Evolutionary conservation across 2,888 invertebrate genomes (phyloP).

Genomic region (Norana najaformis): DNA sequence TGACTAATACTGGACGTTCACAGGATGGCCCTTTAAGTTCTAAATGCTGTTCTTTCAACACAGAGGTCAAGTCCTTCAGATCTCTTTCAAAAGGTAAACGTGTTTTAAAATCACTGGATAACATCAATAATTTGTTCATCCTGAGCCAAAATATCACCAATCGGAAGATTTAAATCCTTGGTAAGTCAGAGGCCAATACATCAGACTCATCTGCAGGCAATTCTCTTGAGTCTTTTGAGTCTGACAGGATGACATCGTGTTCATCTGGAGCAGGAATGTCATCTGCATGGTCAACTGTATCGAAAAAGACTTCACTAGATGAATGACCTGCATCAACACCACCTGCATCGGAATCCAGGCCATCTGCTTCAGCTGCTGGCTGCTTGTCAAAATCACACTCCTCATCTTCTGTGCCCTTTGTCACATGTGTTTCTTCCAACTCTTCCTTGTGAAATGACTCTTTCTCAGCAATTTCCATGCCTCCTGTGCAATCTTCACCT

Average conservation of each 20-base stretch:
- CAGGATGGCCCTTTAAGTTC: not conserved
- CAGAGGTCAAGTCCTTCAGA: not conserved
- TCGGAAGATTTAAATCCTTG: not conserved
- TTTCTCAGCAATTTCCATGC: not conserved
- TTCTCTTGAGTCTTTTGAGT: not conserved
- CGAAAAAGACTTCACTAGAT: not conserved
- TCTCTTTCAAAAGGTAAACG: too few relatives aligned
- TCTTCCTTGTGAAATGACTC: not conserved
- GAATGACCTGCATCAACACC: not conserved
- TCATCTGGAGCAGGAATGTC: not conserved
- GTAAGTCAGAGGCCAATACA: not conserved
- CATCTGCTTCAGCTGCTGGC: not conserved
- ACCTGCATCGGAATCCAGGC: not conserved
- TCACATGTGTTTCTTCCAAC: not conserved
- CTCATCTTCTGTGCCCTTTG: not conserved
- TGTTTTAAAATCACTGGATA: constrained; percentile 13
- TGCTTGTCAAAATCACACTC: not conserved
- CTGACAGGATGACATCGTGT: not conserved
- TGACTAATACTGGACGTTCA: not conserved
- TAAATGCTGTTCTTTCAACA: not conserved
- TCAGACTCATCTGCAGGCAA: not conserved
- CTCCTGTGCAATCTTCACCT: not conserved
- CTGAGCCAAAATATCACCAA: not conserved
- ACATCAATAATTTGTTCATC: not conserved
- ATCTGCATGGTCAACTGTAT: not conserved